Conservation (phyloP, 2,888 invertebrate genomes). For the Lucinisca nassula region DNA sequence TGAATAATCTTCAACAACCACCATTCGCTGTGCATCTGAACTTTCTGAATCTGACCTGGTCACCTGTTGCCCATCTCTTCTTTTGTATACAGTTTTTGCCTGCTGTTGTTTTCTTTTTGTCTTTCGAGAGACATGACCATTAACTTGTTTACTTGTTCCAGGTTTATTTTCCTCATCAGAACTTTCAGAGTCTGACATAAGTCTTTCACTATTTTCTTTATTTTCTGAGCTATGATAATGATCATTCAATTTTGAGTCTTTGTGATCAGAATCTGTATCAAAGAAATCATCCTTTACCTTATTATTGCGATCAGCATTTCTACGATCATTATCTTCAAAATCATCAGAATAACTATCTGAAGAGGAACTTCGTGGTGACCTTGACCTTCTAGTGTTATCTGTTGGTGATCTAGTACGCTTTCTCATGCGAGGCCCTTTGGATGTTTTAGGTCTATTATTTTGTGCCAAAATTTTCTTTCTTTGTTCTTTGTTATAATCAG, state of each 20-base stretch:
- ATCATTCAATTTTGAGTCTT: conserved; percentile 11
- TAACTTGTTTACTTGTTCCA: not conserved
- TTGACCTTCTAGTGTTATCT: conserved; percentile 52
- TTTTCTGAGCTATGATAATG: not conserved
- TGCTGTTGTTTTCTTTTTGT: not conserved
- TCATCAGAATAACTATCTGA: conserved; percentile 64
- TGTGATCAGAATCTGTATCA: conserved; percentile 51
- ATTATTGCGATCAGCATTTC: conserved; percentile 14
- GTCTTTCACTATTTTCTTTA: not conserved
- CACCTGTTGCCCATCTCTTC: conserved; percentile 29
- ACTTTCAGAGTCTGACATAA: conserved; percentile 26
- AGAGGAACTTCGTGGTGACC: conserved; percentile 59
- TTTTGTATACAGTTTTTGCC: conserved; percentile 5
- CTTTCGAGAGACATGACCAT: conserved; percentile 3
- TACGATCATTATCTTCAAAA: conserved; percentile 49
- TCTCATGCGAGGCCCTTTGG: conserved; percentile 23
- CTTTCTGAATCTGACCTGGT: conserved; percentile 31
- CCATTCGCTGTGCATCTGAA: conserved; percentile 46
- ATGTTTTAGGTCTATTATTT: conserved; percentile 50
- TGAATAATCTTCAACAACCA: conserved; percentile 65
- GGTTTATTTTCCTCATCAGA: conserved; percentile 37
- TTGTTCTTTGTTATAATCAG: conserved; percentile 60
- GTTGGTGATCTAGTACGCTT: conserved; percentile 49
- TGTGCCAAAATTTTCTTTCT: conserved; percentile 39
- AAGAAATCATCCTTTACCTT: conserved; percentile 49